These are phyloP conservation scores for Pogonomyrmex barbatus DNA, from an alignment of 1,140 invertebrate genomes.

Conservation along the genomic window DNA sequence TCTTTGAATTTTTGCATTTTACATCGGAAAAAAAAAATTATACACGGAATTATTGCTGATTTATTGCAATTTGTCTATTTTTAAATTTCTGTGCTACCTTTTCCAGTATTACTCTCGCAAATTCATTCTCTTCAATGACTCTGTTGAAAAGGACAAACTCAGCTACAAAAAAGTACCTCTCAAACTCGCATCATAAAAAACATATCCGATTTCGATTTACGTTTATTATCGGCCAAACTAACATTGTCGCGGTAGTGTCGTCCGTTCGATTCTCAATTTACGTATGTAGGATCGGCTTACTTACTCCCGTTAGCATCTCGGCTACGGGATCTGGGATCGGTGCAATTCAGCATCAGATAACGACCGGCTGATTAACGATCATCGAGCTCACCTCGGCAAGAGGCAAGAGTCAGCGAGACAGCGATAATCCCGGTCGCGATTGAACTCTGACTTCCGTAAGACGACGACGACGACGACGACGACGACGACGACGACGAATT, in stretches of 20 bases:
- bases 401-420: slow-evolving; percentile 39
- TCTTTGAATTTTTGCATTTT: background rate
- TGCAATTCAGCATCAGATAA: slow-evolving; percentile 64
- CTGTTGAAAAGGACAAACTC: background rate
- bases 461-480: slow-evolving; percentile 7
- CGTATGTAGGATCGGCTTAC: slow-evolving; percentile 49
- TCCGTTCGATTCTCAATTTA: slow-evolving; percentile 56
- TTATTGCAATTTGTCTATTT: background rate
- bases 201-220: slow-evolving; percentile 59
- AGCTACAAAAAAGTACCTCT: background rate
- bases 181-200: background rate
- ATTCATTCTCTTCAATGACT: background rate
- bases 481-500: slow-evolving; percentile 47
- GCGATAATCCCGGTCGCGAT: slow-evolving; percentile 44
- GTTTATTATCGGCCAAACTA: slow-evolving; percentile 61
- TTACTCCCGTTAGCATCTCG: slow-evolving; percentile 30
- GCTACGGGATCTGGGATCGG: slow-evolving; percentile 14
- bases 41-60: background rate
- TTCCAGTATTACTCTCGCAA: background rate
- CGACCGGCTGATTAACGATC: slow-evolving; percentile 71
- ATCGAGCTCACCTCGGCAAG: slow-evolving; percentile 29
- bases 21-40: no score
- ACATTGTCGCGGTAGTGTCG: slow-evolving; percentile 12
- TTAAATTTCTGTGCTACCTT: background rate
- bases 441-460: slow-evolving; percentile 68